Evolutionary conservation across 2,797 vertebrate species (phyloP), one percentile per base, ranked within the genome.

Genomic region (Octomys mimax): DNA sequence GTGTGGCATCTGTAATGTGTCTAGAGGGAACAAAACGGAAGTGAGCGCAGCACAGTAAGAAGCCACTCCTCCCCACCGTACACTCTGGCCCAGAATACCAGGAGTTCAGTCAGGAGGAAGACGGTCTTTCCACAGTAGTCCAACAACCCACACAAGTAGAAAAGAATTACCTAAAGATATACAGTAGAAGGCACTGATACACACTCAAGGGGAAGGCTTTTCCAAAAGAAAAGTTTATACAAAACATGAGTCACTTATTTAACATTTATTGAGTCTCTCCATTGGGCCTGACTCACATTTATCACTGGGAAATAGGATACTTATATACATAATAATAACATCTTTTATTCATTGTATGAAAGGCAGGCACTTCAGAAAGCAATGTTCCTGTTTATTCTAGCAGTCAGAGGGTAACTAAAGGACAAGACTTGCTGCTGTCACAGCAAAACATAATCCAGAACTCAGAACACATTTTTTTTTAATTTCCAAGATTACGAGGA

Each of bases 1-100:
- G 98, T 0, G 99, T 99, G 80, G 99, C 99, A 87, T 99, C 99
- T 36, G 99, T 99, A 84, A 99, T 99, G 96, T 98, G 98, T 84
- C 99, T 99, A 96, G 75, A 98, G 98, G 97, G 39, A 97, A 97
- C 81, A 71, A 88, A 46, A 78, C n/a, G 80, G 39, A 94, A 26
- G 36, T 3, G 87, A 83, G 46, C 31, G 22, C 0, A 0, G 2
- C 78, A 52, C 33, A 26, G 71, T 89, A 89, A 31, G 0, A 42
- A 68, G 26, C 24, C 39, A 26, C 84, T 42, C 19, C 31, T 36
- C 68, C 54, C 28, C 22, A 6, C 2, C 36, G 64, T 33, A 9
- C 10, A 10, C 13, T 36, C 54, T 36, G 22, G 21, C 46, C 52
- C 54, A 71, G 70, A 73, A 31, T 28, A 68, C 22, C 22, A 93